Percentiles rank a stretch among this genome's conserved stretches.
phyloP scores from a whole-genome alignment of 1,140 invertebrate genomes.

The Copidosoma floridanum region DNA sequence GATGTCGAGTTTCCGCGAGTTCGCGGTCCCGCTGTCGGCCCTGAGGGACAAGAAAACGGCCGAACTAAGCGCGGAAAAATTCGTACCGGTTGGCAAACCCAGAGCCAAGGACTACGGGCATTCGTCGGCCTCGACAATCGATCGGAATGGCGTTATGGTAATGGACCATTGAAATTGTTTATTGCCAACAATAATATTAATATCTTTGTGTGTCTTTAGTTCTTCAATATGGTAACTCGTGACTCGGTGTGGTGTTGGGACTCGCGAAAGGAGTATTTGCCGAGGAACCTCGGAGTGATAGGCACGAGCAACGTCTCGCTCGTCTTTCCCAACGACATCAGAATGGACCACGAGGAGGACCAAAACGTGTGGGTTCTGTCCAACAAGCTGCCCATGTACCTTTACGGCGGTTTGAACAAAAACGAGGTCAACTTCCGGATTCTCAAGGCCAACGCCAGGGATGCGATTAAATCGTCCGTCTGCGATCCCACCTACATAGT shows the following conservation, averaged over 20 bases:
- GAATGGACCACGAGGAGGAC: constrained; percentile 66
- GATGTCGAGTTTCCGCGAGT: constrained; percentile 75
- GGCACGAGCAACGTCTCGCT: constrained; percentile 62
- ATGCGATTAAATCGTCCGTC: constrained; percentile 64
- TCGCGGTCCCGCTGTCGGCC: constrained; percentile 66
- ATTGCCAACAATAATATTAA: too few species aligned
- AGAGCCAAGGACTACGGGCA: constrained; percentile 67
- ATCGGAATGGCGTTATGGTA: constrained; percentile 69
- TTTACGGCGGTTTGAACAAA: constrained; percentile 66
- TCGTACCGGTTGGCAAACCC: constrained; percentile 62
- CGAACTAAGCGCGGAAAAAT: constrained; percentile 58
- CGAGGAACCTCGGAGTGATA: constrained; percentile 63
- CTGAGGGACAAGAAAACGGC: constrained; percentile 61
- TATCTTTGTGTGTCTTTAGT: too few species aligned
- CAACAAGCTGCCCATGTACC: constrained; percentile 71
- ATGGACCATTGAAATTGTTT: too few species aligned
- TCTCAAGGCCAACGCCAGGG: constrained; percentile 61
- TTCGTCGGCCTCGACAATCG: constrained; percentile 69
- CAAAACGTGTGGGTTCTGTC: constrained; percentile 75
- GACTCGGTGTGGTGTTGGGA: constrained; percentile 80
- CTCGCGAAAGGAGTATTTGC: constrained; percentile 66
- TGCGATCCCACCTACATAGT: constrained; percentile 64
- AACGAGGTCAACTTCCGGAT: constrained; percentile 72
- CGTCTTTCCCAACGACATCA: constrained; percentile 77
- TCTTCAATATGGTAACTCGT: constrained; percentile 72